Evolutionary conservation across 1,140 invertebrate genomes (phyloP).

Genomic region (Phymorhynchus buccinoides): DNA sequence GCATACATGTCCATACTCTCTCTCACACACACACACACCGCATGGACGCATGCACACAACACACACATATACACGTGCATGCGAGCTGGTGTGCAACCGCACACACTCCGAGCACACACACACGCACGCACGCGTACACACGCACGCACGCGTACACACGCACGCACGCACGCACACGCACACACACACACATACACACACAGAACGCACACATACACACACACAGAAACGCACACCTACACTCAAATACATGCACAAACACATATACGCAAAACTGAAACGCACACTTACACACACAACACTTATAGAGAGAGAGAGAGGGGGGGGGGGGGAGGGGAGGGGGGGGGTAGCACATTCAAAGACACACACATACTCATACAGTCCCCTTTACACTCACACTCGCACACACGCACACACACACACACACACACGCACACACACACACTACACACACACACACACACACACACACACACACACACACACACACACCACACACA

Average conservation of each 20-base stretch:
- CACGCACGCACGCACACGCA: neutral
- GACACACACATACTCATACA: neutral
- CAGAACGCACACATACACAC: conserved; percentile 6
- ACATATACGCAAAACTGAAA: no score
- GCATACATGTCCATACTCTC: neutral
- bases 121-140: conserved; percentile 5
- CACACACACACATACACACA: neutral
- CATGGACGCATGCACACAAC: neutral
- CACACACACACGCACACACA: neutral
- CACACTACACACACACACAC: conserved; percentile 13
- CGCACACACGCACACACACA: neutral
- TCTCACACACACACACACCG: neutral
- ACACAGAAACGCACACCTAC: neutral
- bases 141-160: neutral
- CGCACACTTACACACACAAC: no score
- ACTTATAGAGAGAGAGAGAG: no score
- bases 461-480: conserved; percentile 10
- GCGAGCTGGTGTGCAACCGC: neutral
- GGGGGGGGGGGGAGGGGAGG: no score
- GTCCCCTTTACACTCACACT: neutral
- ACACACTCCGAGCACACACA: neutral
- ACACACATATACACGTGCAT: conserved; percentile 9
- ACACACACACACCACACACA: conserved; percentile 4
- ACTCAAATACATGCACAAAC: no score
- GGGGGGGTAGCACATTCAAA: no score